Percentiles rank a stretch among this genome's conserved stretches.
Conservation (phyloP, 2,797 vertebrate species). For the Poecilia velifera region DNA sequence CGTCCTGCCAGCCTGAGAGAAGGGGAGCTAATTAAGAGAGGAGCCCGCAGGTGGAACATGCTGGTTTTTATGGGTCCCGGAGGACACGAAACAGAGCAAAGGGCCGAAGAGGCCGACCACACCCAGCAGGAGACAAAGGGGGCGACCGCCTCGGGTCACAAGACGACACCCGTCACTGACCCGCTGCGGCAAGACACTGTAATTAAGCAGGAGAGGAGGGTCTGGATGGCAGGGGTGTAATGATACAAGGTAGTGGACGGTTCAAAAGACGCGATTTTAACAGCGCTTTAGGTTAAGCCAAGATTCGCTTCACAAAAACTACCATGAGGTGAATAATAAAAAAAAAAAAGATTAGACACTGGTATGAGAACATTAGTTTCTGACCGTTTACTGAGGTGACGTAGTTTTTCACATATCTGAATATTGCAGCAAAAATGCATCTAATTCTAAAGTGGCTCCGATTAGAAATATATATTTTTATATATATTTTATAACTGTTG, state of each 20-base stretch:
- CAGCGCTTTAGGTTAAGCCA: not conserved
- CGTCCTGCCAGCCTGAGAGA: conserved; percentile 64
- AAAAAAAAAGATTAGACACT: too few species aligned
- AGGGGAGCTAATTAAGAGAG: conserved; percentile 73
- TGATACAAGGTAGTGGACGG: not conserved
- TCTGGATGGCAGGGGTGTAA: not conserved
- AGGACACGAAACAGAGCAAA: conserved; percentile 33
- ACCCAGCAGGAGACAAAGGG: conserved; percentile 40
- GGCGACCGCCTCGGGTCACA: conserved; percentile 43
- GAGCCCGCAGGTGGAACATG: conserved; percentile 71
- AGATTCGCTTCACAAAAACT: not conserved
- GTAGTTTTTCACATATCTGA: not conserved
- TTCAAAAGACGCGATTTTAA: not conserved
- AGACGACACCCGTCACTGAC: conserved; percentile 43
- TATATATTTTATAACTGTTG: too few species aligned
- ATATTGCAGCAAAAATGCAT: not conserved
- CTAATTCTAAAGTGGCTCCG: not conserved
- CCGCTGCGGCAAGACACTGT: conserved; percentile 8
- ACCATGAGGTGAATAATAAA: not conserved
- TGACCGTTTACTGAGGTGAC: not conserved
- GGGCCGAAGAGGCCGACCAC: conserved; percentile 30
- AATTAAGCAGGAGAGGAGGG: conserved; percentile 11
- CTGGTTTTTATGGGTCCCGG: conserved; percentile 70
- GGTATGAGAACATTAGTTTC: too few species aligned
- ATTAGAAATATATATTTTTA: too few species aligned